These are phyloP conservation scores for Taenaris catops DNA, from an alignment of 2,888 invertebrate species.

Conservation along the genomic window DNA sequence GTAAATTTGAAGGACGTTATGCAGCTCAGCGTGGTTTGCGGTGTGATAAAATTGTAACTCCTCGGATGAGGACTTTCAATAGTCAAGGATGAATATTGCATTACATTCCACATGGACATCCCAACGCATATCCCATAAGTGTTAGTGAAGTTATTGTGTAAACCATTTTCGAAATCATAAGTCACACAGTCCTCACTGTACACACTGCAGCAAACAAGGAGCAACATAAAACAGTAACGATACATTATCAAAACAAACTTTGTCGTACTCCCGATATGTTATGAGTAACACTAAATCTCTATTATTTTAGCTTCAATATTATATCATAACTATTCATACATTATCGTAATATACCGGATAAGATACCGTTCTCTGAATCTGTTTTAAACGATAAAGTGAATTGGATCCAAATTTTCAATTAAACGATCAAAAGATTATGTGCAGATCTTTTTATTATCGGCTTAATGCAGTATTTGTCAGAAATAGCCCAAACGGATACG, in stretches of 20 bases:
- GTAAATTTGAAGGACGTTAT: conserved; percentile 36
- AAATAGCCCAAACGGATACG: not conserved
- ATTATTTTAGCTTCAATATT: conserved; percentile 23
- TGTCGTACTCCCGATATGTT: conserved; percentile 9
- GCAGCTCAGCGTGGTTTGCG: conserved; percentile 34
- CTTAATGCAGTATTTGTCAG: not conserved
- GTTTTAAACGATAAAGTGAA: conserved; percentile 17
- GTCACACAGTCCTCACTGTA: conserved; percentile 32
- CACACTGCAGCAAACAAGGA: conserved; percentile 16
- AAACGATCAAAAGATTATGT: conserved; percentile 11
- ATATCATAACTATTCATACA: conserved; percentile 27
- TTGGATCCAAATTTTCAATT: conserved; percentile 14
- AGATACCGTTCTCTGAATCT: conserved; percentile 28
- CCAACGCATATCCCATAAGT: conserved; percentile 28
- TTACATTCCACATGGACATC: conserved; percentile 34
- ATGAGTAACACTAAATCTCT: conserved; percentile 21
- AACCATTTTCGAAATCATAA: conserved; percentile 38
- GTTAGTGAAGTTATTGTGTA: conserved; percentile 28
- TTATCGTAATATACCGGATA: conserved; percentile 32
- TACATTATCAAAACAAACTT: conserved; percentile 7
- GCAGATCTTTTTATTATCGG: conserved; percentile 1
- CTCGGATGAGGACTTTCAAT: conserved; percentile 30
- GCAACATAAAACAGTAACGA: conserved; percentile 11
- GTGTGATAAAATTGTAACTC: conserved; percentile 35
- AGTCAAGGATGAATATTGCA: conserved; percentile 30